Conservation (phyloP, 1,140 invertebrate species). For the Drosophila erecta region DNA sequence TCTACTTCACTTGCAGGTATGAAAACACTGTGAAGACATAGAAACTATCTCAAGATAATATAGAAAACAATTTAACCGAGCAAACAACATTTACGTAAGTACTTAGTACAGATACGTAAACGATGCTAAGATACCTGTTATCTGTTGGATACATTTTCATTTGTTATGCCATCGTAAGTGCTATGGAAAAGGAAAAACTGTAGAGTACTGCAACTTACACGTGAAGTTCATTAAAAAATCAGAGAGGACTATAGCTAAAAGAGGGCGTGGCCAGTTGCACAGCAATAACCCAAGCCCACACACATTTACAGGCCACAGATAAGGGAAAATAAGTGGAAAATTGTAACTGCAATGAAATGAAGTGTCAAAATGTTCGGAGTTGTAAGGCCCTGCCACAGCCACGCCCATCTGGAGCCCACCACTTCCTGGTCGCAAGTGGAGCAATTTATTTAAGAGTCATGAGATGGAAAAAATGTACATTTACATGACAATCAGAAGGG, state of each 20-base stretch:
- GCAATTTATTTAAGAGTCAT: slow-evolving; percentile 69
- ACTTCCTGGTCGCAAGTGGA: slow-evolving; percentile 52
- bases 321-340: slow-evolving; percentile 12
- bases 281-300: neutral
- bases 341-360: slow-evolving; percentile 67
- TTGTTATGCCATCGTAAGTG: slow-evolving; percentile 5
- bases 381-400: slow-evolving; percentile 24
- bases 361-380: slow-evolving; percentile 69
- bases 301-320: neutral
- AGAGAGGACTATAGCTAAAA: slow-evolving; percentile 5
- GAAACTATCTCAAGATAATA: slow-evolving; percentile 14
- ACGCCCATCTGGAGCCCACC: slow-evolving; percentile 31
- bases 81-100: slow-evolving; percentile 22
- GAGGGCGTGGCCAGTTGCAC: slow-evolving; percentile 10
- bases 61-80: slow-evolving; percentile 17
- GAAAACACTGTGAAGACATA: neutral
- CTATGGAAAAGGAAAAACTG: slow-evolving; percentile 2
- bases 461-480: slow-evolving; percentile 45
- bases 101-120: slow-evolving; percentile 27
- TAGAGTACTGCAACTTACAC: slow-evolving; percentile 24
- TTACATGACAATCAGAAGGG: slow-evolving; percentile 70
- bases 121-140: slow-evolving; percentile 3
- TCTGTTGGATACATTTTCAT: slow-evolving; percentile 25
- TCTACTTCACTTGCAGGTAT: slow-evolving; percentile 37
- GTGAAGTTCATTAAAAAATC: slow-evolving; percentile 50